Base-by-base conservation (phyloP, 2,888 invertebrate genomes). In the Cremastinae sp. region DNA sequence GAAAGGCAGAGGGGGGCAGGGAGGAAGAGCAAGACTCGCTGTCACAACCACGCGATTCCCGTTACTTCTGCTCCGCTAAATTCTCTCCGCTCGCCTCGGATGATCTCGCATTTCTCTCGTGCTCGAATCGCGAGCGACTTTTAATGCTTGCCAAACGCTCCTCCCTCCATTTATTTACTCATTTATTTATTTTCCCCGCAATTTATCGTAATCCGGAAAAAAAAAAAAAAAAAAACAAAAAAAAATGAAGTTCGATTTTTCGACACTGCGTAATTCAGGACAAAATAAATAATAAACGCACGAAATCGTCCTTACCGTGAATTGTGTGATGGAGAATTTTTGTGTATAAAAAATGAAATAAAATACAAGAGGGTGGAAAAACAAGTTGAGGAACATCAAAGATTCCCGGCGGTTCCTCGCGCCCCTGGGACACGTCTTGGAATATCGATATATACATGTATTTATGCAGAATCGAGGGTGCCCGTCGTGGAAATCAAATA, bases 401-500 rank as follows among this genome's bases (percentile, higher is more conserved):
- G 74, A 70, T 82, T 79, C 80, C 71, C 71, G 77, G 78, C 76
- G 77, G 70, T 80, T 76, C 78, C 79, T 72, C 72, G 75, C 74
- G 74, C 69, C 45, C 37, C n/a, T 70, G 59, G 68, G 62, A 66
- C n/a, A n/a, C 41, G 16, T 45, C 65, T 58, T 74, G 71, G 81
- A 82, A 81, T 85, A 86, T 85, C 85, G 85, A 85, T 87, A 85
- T 84, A 82, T 81, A 74, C 66, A 39, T 51, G 47, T 59, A 39
- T 68, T 74, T 74, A 39, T 56, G 71, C 22, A 58, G 43, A 56
- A 61, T 47, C 61, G 59, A 58, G 69, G 41, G 78, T 80, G 80
- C 79, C 76, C 78, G 75, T 80, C 76, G 68, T 81, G 81, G 80
- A 86, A 87, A 86, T 88, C 85, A 85, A 87, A 85, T 85, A 86